These are phyloP conservation scores for Drosophila jambulina DNA, from an alignment of 1,140 invertebrate species.

Conservation along the genomic window DNA sequence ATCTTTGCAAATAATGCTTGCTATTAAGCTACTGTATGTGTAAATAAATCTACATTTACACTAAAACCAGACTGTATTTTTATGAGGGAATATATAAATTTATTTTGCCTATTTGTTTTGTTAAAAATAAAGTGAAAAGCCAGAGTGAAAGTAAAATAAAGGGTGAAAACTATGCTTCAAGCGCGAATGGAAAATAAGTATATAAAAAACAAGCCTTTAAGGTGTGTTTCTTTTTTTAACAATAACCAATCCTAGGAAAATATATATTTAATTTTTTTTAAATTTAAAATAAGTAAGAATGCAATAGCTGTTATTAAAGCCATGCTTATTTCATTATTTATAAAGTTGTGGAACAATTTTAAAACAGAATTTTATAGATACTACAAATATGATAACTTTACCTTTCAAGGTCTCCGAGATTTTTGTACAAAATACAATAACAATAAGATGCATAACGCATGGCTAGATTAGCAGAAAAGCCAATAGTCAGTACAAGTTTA, in stretches of 20 bases:
- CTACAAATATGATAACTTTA: neutral
- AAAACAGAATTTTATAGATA: too few species aligned
- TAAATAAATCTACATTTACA: neutral
- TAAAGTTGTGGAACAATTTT: too few species aligned
- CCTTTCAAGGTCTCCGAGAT: neutral
- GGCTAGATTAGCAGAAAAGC: neutral
- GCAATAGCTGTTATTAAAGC: too few species aligned
- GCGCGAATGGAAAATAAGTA: neutral
- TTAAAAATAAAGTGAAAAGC: neutral
- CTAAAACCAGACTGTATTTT: neutral
- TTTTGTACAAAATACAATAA: neutral
- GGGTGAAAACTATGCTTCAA: neutral
- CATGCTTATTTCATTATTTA: too few species aligned
- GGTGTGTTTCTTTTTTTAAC: too few species aligned
- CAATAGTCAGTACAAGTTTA: too few species aligned
- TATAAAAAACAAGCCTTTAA: neutral
- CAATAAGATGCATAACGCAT: neutral
- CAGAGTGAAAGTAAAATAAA: too few species aligned
- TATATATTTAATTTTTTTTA: neutral
- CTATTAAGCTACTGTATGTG: neutral
- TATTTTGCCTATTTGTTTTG: neutral
- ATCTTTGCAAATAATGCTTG: too few species aligned
- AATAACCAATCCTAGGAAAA: too few species aligned
- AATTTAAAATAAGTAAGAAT: neutral
- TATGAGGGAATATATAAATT: neutral